These are phyloP conservation scores for Ceuthmochares aereus DNA, from an alignment of 2,113 vertebrate species.

Conservation along the genomic window DNA sequence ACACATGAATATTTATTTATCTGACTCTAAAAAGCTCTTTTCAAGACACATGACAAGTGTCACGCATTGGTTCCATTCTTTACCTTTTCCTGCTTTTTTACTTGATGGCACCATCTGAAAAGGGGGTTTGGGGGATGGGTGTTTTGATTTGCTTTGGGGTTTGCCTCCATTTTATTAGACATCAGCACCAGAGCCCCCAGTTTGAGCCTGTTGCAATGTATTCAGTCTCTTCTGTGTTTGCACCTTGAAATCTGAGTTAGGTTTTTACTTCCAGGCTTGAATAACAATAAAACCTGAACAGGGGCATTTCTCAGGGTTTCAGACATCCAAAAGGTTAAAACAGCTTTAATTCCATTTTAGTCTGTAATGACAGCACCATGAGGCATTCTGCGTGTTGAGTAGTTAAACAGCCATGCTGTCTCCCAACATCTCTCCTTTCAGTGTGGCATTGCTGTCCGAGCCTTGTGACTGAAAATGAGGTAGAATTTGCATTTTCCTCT, in stretches of 20 bases:
- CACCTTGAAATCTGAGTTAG: background rate
- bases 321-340: background rate
- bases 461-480: background rate
- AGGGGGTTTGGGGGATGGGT: rapidly evolving
- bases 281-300: too few species aligned
- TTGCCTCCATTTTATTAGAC: background rate
- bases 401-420: background rate
- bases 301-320: background rate
- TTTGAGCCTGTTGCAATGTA: background rate
- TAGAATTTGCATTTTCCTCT: background rate
- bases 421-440: background rate
- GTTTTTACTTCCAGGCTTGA: background rate
- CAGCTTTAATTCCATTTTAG: background rate
- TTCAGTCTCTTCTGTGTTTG: background rate
- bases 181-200: background rate
- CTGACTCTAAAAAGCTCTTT: background rate
- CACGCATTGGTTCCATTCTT: background rate
- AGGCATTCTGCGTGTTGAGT: background rate
- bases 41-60: background rate
- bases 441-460: background rate
- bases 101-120: background rate
- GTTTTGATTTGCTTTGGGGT: background rate
- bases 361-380: background rate
- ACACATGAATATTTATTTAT: background rate
- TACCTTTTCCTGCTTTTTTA: background rate